These are phyloP conservation scores for Trematomus bernacchii DNA, from an alignment of 2,797 vertebrate species.

Conservation along the genomic window DNA sequence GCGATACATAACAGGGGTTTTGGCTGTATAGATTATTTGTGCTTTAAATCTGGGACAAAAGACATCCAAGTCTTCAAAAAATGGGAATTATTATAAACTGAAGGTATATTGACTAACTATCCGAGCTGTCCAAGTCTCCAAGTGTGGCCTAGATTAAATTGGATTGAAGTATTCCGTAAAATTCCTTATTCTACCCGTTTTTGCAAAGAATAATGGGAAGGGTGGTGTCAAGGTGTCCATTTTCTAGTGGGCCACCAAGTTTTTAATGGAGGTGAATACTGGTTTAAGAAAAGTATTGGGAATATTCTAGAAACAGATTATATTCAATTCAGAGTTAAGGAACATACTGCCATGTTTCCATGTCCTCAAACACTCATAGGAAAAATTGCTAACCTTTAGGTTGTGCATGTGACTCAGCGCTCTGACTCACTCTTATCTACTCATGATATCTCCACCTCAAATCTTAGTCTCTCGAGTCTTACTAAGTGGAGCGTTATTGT, in stretches of 20 bases:
- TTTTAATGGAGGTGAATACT: not conserved
- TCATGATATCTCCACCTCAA: conserved; percentile 19
- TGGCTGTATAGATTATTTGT: rapidly evolving
- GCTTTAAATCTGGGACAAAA: rapidly evolving
- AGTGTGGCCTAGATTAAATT: not conserved
- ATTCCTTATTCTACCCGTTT: not conserved
- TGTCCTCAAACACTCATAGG: not conserved
- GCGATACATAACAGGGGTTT: not conserved
- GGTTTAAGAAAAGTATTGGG: not conserved
- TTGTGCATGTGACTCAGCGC: conserved; percentile 15
- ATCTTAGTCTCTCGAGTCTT: not conserved
- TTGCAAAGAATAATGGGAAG: not conserved
- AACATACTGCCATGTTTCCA: not conserved
- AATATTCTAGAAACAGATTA: not conserved
- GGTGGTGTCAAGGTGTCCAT: rapidly evolving
- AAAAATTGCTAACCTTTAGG: conserved; percentile 2
- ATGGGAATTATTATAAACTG: not conserved
- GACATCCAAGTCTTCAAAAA: not conserved
- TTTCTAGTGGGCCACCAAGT: too few species aligned
- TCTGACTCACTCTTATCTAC: conserved; percentile 9
- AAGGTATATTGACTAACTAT: not conserved
- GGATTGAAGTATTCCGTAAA: not conserved
- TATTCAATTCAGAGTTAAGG: too few species aligned
- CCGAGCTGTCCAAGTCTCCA: too few species aligned
- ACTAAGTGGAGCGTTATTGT: not conserved